Percentiles rank a stretch among this genome's conserved stretches.
These are phyloP conservation scores for Gracilinanus agilis DNA, from an alignment of 2,113 vertebrate species.

Conservation along the genomic window DNA sequence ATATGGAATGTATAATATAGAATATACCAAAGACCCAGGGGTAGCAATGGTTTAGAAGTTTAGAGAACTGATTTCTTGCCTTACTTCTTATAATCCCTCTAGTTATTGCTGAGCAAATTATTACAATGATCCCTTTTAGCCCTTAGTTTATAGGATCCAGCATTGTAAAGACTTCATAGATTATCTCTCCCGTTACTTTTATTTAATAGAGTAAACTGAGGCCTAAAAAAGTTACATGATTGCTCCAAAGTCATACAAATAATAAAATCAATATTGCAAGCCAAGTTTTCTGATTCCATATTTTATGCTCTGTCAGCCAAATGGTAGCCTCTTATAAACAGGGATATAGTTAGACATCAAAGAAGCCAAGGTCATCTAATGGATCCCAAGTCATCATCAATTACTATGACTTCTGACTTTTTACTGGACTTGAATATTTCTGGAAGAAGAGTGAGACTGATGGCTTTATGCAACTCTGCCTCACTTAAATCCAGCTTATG, in stretches of 20 bases:
- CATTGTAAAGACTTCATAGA: not conserved
- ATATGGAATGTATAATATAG: fast-evolving
- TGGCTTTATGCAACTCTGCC: too few species aligned
- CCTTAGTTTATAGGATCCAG: not conserved
- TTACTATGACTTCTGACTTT: too few species aligned
- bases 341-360: too few species aligned
- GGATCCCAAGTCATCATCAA: too few species aligned
- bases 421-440: too few species aligned
- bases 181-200: not conserved
- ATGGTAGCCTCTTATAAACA: not conserved
- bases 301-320: not conserved
- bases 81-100: not conserved
- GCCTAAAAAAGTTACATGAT: not conserved
- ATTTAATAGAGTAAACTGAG: not conserved
- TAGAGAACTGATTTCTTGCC: not conserved
- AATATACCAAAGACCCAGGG: not conserved
- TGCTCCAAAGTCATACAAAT: not conserved
- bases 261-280: not conserved
- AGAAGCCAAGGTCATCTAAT: too few species aligned
- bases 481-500: too few species aligned
- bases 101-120: not conserved
- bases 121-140: not conserved
- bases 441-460: too few species aligned
- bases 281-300: not conserved
- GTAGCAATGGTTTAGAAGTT: not conserved